Evolutionary conservation across 2,113 vertebrate species (phyloP).

Genomic region (Carlito syrichta): DNA sequence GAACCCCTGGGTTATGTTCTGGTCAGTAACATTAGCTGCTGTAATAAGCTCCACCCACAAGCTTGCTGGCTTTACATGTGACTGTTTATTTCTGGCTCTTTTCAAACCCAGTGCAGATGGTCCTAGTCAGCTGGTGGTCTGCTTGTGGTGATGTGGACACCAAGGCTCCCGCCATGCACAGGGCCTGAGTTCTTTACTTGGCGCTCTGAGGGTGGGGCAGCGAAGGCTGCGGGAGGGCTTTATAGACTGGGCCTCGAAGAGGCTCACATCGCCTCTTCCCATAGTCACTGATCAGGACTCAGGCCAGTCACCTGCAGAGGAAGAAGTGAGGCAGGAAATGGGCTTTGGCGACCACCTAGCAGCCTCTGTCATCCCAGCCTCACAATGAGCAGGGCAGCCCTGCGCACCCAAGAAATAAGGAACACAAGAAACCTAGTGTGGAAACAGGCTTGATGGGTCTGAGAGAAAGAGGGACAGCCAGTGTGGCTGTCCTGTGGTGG

Average conservation of each 20-base stretch:
- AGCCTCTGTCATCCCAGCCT: not conserved
- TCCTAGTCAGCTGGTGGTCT: rapidly evolving
- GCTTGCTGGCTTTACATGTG: not conserved
- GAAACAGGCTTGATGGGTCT: not conserved
- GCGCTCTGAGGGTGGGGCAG: not conserved
- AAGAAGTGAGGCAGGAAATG: not conserved
- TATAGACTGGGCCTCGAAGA: not conserved
- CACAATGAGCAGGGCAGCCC: not conserved
- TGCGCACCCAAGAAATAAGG: not conserved
- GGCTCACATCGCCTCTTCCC: not conserved
- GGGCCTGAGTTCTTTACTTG: not conserved
- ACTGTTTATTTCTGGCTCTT: not conserved
- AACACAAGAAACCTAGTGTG: not conserved
- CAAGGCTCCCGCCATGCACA: not conserved
- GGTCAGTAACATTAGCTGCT: not conserved
- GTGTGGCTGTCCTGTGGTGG: rapidly evolving
- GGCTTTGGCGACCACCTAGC: not conserved
- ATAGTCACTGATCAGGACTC: not conserved
- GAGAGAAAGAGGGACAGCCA: not conserved
- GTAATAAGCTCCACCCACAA: not conserved
- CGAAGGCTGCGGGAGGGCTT: not conserved
- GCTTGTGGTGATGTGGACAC: not conserved
- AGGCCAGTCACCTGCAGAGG: not conserved
- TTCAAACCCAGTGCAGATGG: not conserved
- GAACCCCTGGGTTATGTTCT: not conserved